These are phyloP conservation scores for Choloepus hoffmanni DNA, from an alignment of 2,113 vertebrate species.

Conservation along the genomic window DNA sequence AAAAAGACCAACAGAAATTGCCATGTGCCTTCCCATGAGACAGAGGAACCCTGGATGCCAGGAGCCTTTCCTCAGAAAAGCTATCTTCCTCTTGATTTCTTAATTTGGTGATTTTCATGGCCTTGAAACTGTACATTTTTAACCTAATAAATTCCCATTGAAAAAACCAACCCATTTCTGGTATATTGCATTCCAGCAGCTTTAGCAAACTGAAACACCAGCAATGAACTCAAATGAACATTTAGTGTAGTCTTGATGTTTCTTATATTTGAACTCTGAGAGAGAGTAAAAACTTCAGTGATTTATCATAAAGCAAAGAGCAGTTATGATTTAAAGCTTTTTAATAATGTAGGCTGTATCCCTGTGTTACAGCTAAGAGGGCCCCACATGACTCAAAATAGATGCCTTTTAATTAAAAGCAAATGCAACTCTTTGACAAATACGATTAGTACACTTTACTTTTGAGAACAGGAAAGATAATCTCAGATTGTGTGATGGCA, in stretches of 20 bases:
- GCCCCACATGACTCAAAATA: slow-evolving; percentile 45
- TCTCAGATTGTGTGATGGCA: slow-evolving; percentile 49
- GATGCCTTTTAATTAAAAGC: slow-evolving; percentile 71
- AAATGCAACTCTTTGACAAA: slow-evolving; percentile 69
- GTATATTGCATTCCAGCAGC: too few relatives aligned
- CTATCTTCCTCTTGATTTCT: too few relatives aligned
- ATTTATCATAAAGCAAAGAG: background rate
- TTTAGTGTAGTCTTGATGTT: background rate
- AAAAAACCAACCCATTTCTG: too few relatives aligned
- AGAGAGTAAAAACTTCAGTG: background rate
- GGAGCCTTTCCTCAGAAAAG: too few relatives aligned
- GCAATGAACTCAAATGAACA: background rate
- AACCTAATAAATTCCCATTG: too few relatives aligned
- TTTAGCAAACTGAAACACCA: too few relatives aligned
- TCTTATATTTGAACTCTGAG: slow-evolving; percentile 15
- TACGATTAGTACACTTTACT: slow-evolving; percentile 50
- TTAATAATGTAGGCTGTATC: background rate
- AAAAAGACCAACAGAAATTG: too few relatives aligned
- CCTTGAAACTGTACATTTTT: too few relatives aligned
- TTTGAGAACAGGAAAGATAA: slow-evolving; percentile 32
- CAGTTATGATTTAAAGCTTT: slow-evolving; percentile 13
- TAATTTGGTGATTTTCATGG: too few relatives aligned
- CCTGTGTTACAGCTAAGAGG: background rate
- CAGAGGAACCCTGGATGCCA: too few relatives aligned
- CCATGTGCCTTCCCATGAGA: too few relatives aligned